Conservation (phyloP, 2,113 vertebrate genomes). For the Cathartes aura region DNA sequence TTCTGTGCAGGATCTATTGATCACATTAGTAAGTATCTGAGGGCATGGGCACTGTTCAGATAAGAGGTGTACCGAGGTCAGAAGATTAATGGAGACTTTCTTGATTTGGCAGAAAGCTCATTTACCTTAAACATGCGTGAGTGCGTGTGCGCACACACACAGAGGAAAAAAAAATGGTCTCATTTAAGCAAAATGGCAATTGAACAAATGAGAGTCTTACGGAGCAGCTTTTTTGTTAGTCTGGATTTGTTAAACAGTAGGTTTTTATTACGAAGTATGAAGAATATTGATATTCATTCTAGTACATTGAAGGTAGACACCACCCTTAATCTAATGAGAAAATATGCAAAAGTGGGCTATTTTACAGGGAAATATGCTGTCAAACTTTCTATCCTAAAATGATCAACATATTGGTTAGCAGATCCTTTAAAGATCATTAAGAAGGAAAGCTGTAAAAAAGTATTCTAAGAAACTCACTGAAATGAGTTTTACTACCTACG, state of each 20-base stretch:
- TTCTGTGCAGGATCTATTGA: constrained; percentile 97
- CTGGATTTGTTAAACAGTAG: background rate
- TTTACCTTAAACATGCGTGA: accelerated
- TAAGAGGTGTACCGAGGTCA: background rate
- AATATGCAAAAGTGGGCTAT: background rate
- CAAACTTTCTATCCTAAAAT: background rate
- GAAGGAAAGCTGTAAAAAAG: background rate
- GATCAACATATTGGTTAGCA: background rate
- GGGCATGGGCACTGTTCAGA: background rate
- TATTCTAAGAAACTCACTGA: background rate
- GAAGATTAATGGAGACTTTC: background rate
- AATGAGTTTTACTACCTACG: background rate
- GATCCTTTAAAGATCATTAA: background rate
- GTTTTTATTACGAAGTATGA: background rate
- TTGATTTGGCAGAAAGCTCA: background rate
- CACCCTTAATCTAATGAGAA: background rate
- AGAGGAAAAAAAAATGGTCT: background rate
- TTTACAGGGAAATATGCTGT: background rate
- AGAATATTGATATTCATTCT: background rate
- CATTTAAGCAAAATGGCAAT: background rate
- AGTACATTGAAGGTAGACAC: background rate
- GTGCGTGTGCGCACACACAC: accelerated
- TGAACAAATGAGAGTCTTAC: background rate
- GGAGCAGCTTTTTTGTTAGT: background rate
- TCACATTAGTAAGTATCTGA: constrained; percentile 94